A percentile compares a stretch with the other conserved stretches of the same genome.
Conservation (phyloP, 1,140 invertebrate species). For the Heliothis virescens region DNA sequence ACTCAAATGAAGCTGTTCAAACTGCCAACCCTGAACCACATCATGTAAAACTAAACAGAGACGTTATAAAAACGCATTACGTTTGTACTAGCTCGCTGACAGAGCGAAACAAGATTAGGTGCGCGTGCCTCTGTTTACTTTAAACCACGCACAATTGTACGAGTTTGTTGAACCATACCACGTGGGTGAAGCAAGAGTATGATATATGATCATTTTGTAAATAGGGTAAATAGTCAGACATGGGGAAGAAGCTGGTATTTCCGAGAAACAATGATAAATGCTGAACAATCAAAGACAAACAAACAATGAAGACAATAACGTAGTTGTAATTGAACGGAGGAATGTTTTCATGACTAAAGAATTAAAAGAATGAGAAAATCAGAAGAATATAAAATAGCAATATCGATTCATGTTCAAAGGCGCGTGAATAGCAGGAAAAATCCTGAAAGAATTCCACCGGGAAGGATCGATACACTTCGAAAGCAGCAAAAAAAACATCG, state of each 20-base stretch:
- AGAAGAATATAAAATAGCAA: too few relatives aligned
- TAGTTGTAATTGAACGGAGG: too few relatives aligned
- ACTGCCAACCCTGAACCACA: neutral
- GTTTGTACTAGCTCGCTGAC: slow-evolving; percentile 8
- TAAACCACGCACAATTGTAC: slow-evolving; percentile 39
- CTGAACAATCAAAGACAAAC: neutral
- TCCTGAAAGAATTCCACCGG: too few relatives aligned
- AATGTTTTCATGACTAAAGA: too few relatives aligned
- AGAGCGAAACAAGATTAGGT: slow-evolving; percentile 41
- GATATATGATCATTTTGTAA: neutral
- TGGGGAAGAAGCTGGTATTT: neutral
- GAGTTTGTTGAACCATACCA: slow-evolving; percentile 38
- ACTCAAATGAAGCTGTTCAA: neutral
- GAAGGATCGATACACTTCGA: too few relatives aligned
- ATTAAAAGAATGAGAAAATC: too few relatives aligned
- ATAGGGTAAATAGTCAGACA: neutral
- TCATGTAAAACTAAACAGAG: neutral
- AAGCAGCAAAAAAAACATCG: too few relatives aligned
- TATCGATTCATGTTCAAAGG: too few relatives aligned
- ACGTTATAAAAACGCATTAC: slow-evolving; percentile 35
- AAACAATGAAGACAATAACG: neutral
- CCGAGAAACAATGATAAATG: neutral
- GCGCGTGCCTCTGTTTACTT: slow-evolving; percentile 38
- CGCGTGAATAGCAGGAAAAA: too few relatives aligned
- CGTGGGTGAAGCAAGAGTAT: slow-evolving; percentile 12